Conservation (phyloP, 1,140 invertebrate species). For the Muscidifurax raptorellus region DNA sequence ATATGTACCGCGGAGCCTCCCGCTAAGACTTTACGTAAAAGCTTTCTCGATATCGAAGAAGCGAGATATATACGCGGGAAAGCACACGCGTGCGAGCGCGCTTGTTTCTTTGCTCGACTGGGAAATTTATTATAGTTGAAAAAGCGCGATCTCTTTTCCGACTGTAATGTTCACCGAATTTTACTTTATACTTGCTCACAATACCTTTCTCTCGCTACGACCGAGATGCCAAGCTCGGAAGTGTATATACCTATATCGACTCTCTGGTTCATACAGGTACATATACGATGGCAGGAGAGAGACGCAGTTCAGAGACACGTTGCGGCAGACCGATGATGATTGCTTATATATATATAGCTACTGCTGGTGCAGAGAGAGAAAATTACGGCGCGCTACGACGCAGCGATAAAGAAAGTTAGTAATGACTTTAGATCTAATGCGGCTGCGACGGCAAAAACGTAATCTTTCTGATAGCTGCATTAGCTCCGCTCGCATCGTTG, state of each 20-base stretch:
- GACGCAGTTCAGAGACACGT: not conserved
- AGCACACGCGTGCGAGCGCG: not conserved
- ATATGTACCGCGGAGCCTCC: not conserved
- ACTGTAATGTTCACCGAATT: too few species aligned
- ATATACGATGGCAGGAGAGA: too few species aligned
- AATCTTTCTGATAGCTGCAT: slow-evolving; percentile 2
- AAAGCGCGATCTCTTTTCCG: not conserved
- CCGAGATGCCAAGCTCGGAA: too few species aligned
- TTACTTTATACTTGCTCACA: too few species aligned
- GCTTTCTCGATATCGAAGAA: slow-evolving; percentile 15
- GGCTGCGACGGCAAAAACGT: slow-evolving; percentile 1
- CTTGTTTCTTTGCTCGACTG: not conserved
- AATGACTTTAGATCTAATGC: slow-evolving; percentile 22
- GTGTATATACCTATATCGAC: too few species aligned
- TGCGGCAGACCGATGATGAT: slow-evolving; percentile 2
- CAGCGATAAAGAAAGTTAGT: slow-evolving; percentile 17
- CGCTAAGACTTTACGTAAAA: slow-evolving; percentile 29
- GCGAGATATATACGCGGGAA: too few species aligned
- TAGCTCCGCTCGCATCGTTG: slow-evolving; percentile 1
- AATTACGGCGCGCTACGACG: slow-evolving; percentile 9
- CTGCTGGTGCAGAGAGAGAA: not conserved
- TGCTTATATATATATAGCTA: not conserved
- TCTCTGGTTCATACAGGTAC: too few species aligned
- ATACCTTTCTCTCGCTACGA: too few species aligned
- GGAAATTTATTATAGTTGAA: slow-evolving; percentile 7